Conservation (phyloP, 2,113 vertebrate species). For the Lophotis ruficrista region DNA sequence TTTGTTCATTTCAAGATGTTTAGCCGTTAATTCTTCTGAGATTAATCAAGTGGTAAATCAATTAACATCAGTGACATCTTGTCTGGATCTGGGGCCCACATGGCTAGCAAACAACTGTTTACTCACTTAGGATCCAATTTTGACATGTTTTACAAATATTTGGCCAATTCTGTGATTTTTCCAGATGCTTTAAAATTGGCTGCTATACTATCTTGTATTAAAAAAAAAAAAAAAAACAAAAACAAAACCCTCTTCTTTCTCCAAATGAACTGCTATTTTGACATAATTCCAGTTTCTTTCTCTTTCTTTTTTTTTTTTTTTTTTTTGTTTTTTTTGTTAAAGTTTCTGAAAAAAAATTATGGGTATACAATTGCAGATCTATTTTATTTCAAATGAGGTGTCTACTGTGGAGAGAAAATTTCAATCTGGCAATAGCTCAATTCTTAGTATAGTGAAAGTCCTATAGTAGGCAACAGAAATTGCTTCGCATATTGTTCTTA, state of each 20-base stretch:
- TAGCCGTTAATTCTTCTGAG: slow-evolving; percentile 12
- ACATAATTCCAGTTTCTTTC: background rate
- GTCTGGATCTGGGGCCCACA: background rate
- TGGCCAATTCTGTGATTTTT: background rate
- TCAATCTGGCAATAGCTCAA: background rate
- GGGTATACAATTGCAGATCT: background rate
- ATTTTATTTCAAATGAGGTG: background rate
- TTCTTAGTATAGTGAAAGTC: background rate
- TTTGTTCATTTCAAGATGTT: slow-evolving; percentile 30
- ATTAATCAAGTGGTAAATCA: slow-evolving; percentile 17
- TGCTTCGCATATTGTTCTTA: background rate
- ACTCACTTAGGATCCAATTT: background rate
- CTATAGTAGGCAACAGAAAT: background rate
- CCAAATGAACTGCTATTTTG: background rate
- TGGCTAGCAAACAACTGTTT: slow-evolving; percentile 8
- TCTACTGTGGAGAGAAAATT: background rate
- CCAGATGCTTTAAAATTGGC: background rate
- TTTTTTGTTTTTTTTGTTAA: background rate
- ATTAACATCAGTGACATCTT: slow-evolving; percentile 15
- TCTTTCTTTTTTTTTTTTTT: no score
- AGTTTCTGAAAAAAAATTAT: background rate
- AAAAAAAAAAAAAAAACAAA: background rate
- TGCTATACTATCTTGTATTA: background rate
- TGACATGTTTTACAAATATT: background rate
- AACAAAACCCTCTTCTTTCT: background rate